Percentiles rank a stretch among this genome's conserved stretches.
phyloP scores from a whole-genome alignment of 1,140 invertebrate genomes.

The Ectropis grisescens region DNA sequence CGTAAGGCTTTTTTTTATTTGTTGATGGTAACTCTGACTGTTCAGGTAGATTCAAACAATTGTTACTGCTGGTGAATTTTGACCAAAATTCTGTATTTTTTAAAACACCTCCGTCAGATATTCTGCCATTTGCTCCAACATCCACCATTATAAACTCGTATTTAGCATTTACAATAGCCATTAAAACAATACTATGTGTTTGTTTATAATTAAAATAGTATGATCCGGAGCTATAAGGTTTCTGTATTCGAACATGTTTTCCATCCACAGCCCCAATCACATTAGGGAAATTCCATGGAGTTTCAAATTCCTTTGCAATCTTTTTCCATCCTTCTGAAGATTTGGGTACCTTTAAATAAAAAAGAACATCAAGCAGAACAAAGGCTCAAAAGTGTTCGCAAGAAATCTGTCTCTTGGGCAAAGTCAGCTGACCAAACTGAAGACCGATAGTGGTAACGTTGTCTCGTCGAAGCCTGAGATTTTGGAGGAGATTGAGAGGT shows the following conservation, averaged over 20 bases:
- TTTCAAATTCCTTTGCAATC: conserved; percentile 11
- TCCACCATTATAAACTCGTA: conserved; percentile 44
- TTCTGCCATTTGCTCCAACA: conserved; percentile 37
- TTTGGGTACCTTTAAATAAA: background rate
- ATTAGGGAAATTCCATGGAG: conserved; percentile 11
- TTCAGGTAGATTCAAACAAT: conserved; percentile 4
- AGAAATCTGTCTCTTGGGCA: too few species aligned
- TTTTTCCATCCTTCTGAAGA: conserved; percentile 1
- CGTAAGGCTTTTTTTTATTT: conserved; percentile 5
- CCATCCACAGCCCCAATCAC: conserved; percentile 5
- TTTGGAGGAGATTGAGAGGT: too few species aligned
- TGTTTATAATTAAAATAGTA: conserved; percentile 57
- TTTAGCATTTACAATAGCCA: conserved; percentile 29
- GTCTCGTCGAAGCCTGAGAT: too few species aligned
- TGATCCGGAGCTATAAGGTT: conserved; percentile 11
- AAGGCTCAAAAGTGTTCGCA: too few species aligned
- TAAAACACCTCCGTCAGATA: too few species aligned
- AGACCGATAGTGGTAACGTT: too few species aligned
- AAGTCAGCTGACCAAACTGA: too few species aligned
- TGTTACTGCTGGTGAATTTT: conserved; percentile 6
- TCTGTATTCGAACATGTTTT: conserved; percentile 9
- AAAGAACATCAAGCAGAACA: too few species aligned
- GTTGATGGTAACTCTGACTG: conserved; percentile 2
- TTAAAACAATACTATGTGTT: conserved; percentile 23
- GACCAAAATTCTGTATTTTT: conserved; percentile 22